phyloP scores from a whole-genome alignment of 2,888 invertebrate genomes.

The Andrena bucephala region DNA sequence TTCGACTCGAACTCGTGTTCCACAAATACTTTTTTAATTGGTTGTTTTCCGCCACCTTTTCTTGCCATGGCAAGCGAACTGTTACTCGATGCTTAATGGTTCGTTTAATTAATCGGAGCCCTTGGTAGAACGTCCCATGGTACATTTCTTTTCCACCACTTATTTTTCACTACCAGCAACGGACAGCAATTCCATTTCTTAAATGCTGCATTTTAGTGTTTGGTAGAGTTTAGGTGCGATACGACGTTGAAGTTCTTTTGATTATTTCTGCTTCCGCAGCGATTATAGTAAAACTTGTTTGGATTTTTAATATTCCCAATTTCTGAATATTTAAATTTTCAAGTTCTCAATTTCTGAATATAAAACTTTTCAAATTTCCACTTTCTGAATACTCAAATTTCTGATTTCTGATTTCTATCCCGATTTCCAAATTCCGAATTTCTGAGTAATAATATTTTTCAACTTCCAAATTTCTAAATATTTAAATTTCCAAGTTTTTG shows the following conservation, averaged over 20 bases:
- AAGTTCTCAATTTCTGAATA: not conserved
- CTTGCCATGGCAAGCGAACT: not conserved
- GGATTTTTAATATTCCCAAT: not conserved
- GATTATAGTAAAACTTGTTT: no score
- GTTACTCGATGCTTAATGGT: constrained; percentile 13
- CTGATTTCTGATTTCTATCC: not conserved
- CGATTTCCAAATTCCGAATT: not conserved
- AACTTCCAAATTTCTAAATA: not conserved
- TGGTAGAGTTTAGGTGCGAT: not conserved
- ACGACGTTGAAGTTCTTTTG: not conserved
- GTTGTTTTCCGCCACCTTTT: not conserved
- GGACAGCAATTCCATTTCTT: not conserved
- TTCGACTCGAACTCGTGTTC: not conserved
- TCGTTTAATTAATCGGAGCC: constrained; percentile 8
- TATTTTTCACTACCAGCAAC: constrained; percentile 3
- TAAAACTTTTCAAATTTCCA: not conserved
- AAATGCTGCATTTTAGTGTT: constrained; percentile 1
- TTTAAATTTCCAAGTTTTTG: not conserved
- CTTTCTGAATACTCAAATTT: not conserved
- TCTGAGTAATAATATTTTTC: not conserved
- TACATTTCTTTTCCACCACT: not conserved
- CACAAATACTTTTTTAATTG: not conserved
- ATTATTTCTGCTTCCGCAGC: not conserved
- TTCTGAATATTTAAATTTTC: not conserved
- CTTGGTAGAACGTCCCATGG: not conserved